phyloP scores from a whole-genome alignment of 2,797 vertebrate species.

The Jordanella pulchra region DNA sequence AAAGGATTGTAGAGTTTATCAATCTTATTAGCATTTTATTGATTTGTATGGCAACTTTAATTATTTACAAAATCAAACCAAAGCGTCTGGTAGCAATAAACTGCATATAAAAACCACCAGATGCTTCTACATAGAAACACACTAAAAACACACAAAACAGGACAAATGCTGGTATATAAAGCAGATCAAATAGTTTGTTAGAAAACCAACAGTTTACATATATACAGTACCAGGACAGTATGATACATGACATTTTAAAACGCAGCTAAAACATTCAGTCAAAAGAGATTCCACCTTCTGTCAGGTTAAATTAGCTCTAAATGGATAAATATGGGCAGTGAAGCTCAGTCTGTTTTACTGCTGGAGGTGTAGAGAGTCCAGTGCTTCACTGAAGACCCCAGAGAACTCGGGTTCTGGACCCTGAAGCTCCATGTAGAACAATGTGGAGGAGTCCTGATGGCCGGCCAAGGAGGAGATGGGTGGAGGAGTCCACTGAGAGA shows the following conservation, averaged over 20 bases:
- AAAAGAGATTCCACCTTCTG: not conserved
- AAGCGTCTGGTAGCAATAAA: not conserved
- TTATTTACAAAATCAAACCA: not conserved
- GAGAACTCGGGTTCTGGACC: constrained; percentile 43
- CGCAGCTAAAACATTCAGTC: not conserved
- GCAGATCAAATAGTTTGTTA: too few relatives aligned
- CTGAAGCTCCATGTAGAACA: constrained; percentile 64
- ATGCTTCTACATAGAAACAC: too few relatives aligned
- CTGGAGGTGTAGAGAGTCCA: constrained; percentile 61
- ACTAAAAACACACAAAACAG: too few relatives aligned
- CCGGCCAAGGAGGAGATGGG: constrained; percentile 59
- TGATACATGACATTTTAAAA: not conserved
- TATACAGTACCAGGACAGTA: too few relatives aligned
- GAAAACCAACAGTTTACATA: too few relatives aligned
- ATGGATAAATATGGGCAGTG: not conserved
- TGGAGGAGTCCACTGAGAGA: constrained; percentile 49
- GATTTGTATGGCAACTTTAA: not conserved
- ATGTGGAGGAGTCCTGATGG: constrained; percentile 67
- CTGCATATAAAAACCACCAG: not conserved
- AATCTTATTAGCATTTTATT: not conserved
- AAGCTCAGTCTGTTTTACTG: constrained; percentile 16
- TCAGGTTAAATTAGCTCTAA: not conserved
- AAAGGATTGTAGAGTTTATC: too few relatives aligned
- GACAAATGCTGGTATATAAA: too few relatives aligned
- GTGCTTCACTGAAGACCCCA: constrained; percentile 77